These are phyloP conservation scores for Drosophila acutilabella DNA, from an alignment of 2,888 invertebrate genomes.

Conservation along the genomic window DNA sequence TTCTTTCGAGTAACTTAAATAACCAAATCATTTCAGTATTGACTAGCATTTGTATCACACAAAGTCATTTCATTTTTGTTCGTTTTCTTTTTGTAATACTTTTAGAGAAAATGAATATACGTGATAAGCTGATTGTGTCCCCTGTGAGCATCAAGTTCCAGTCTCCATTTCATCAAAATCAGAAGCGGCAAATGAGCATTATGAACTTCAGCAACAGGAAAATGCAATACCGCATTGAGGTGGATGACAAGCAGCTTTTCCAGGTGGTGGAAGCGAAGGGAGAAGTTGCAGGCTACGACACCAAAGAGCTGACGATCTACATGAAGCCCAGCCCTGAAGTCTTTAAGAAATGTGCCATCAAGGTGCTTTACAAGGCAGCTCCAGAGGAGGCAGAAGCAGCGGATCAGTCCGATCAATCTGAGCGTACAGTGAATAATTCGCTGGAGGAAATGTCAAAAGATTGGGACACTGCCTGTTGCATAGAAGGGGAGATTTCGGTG, in stretches of 20 bases:
- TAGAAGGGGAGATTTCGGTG: constrained; percentile 17
- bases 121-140: constrained; percentile 32
- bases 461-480: constrained; percentile 2
- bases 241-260: background rate
- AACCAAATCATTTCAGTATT: no score
- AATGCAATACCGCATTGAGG: constrained; percentile 22
- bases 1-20: no score
- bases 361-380: constrained; percentile 2
- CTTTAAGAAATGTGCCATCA: background rate
- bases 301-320: constrained; percentile 46
- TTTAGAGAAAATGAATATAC: constrained; percentile 22
- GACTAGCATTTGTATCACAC: no score
- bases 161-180: constrained; percentile 27
- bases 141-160: constrained; percentile 37
- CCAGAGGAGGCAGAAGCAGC: fast-evolving
- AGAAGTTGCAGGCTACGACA: constrained; percentile 26
- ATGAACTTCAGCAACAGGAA: constrained; percentile 31
- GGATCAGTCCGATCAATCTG: background rate
- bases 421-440: background rate
- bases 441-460: background rate
- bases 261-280: constrained; percentile 14
- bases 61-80: no score
- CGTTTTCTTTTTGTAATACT: no score
- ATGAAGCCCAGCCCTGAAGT: constrained; percentile 7
- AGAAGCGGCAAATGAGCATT: constrained; percentile 46